Evolutionary conservation across 2,888 invertebrate genomes (phyloP).

Genomic region (Synergus japonicus): DNA sequence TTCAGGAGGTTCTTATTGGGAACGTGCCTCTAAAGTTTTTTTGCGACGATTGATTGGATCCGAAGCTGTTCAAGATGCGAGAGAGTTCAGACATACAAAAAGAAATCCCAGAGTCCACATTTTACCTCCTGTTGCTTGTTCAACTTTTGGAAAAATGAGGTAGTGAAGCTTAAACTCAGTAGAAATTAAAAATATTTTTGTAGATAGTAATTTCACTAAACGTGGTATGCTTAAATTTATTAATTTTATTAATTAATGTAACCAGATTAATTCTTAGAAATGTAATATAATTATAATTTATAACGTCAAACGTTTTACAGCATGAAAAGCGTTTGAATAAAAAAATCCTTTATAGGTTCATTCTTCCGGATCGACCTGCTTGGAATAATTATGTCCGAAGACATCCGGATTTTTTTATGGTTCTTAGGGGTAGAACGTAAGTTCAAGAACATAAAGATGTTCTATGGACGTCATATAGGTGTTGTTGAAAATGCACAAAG

Average conservation of each 20-base stretch:
- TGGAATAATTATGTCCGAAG: conserved; percentile 72
- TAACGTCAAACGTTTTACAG: conserved; percentile 7
- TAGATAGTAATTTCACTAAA: not conserved
- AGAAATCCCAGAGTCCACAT: not conserved
- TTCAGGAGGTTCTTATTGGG: conserved; percentile 57
- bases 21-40: conserved; percentile 54
- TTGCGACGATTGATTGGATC: conserved; percentile 57
- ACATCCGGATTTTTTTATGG: conserved; percentile 74
- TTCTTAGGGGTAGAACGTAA: conserved; percentile 75
- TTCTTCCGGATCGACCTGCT: conserved; percentile 66
- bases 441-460: conserved; percentile 56
- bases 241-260: too few species aligned
- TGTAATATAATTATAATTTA: not conserved
- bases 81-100: conserved; percentile 4
- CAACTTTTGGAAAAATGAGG: conserved; percentile 10
- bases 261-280: too few species aligned
- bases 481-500: conserved; percentile 16
- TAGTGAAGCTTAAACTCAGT: not conserved
- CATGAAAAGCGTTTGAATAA: conserved; percentile 45
- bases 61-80: not conserved
- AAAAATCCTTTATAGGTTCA: conserved; percentile 65
- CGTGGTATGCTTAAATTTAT: not conserved
- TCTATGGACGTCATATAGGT: conserved; percentile 21
- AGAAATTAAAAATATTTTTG: not conserved
- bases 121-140: conserved; percentile 10